A percentile compares a stretch with the other conserved stretches of the same genome.
phyloP scores from a whole-genome alignment of 2,888 invertebrate genomes.

The Criorhina ranunculi region DNA sequence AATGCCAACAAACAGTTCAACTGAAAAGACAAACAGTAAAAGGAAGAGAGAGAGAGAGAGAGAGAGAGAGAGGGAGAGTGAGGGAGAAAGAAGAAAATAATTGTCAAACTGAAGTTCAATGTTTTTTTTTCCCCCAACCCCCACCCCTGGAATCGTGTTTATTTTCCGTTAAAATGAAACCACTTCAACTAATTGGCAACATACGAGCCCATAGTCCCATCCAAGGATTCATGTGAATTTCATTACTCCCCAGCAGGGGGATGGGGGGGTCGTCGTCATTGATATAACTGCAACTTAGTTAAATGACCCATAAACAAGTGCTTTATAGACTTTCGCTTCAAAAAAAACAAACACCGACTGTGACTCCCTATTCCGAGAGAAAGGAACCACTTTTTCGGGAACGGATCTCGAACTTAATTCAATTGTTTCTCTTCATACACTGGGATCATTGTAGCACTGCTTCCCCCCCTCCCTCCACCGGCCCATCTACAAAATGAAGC shows the following conservation, averaged over 20 bases:
- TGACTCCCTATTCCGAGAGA: constrained; percentile 24
- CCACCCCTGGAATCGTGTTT: constrained; percentile 39
- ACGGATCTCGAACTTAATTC: constrained; percentile 59
- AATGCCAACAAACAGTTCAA: constrained; percentile 71
- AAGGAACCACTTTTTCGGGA: constrained; percentile 57
- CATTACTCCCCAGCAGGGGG: constrained; percentile 40
- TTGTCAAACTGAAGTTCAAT: constrained; percentile 74
- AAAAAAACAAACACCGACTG: constrained; percentile 17
- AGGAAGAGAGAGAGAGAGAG: constrained; percentile 9
- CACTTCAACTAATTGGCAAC: constrained; percentile 75
- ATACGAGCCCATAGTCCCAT: constrained; percentile 38
- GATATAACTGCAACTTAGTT: constrained; percentile 70
- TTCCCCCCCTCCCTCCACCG: not conserved
- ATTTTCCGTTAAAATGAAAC: constrained; percentile 74
- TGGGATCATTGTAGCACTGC: constrained; percentile 43
- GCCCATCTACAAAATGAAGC: constrained; percentile 73
- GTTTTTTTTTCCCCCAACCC: constrained; percentile 27
- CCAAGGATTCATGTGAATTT: constrained; percentile 53
- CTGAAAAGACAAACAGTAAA: constrained; percentile 60
- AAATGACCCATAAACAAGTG: constrained; percentile 75
- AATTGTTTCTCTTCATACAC: constrained; percentile 60
- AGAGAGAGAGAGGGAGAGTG: not conserved
- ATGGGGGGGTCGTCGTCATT: constrained; percentile 28
- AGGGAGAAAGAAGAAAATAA: constrained; percentile 41
- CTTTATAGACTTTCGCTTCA: constrained; percentile 24